Conservation (phyloP, 2,113 vertebrate genomes). For the Tyto alba region DNA sequence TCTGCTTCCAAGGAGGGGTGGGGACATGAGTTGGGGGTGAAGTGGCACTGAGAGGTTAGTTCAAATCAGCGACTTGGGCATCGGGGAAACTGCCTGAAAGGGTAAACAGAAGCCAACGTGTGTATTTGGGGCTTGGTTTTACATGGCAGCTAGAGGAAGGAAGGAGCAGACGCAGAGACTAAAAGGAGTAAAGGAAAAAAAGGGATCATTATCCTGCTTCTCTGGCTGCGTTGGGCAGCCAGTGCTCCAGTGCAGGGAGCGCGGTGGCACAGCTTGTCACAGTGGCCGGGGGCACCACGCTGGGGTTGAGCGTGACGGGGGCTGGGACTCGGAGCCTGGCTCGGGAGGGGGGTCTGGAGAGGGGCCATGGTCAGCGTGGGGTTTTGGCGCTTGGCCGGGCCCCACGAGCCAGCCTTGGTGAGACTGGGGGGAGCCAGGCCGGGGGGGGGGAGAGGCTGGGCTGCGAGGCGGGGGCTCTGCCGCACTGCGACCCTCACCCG, state of each 20-base stretch:
- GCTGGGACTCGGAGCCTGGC: not conserved
- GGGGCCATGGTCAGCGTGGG: not conserved
- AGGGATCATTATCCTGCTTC: not conserved
- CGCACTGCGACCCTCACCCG: accelerated
- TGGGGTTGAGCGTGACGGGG: not conserved
- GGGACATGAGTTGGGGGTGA: not conserved
- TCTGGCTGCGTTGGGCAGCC: not conserved
- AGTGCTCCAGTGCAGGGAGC: not conserved
- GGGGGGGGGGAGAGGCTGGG: not conserved
- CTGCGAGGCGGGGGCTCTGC: not conserved
- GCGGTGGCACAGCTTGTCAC: accelerated
- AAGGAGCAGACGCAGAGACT: not conserved
- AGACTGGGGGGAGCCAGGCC: not conserved
- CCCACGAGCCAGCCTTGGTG: not conserved
- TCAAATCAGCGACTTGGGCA: not conserved
- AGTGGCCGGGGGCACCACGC: not conserved
- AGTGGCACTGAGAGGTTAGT: not conserved
- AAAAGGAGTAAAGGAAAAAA: not conserved
- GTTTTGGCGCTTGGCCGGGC: not conserved
- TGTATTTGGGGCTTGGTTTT: not conserved
- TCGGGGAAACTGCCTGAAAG: not conserved
- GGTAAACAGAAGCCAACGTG: not conserved
- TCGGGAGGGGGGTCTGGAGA: not conserved
- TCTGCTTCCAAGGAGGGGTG: not conserved
- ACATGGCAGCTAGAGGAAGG: not conserved